Evolutionary conservation across 2,113 vertebrate genomes (phyloP), one percentile per base, ranked within the genome.

Genomic region (Corapipo altera): DNA sequence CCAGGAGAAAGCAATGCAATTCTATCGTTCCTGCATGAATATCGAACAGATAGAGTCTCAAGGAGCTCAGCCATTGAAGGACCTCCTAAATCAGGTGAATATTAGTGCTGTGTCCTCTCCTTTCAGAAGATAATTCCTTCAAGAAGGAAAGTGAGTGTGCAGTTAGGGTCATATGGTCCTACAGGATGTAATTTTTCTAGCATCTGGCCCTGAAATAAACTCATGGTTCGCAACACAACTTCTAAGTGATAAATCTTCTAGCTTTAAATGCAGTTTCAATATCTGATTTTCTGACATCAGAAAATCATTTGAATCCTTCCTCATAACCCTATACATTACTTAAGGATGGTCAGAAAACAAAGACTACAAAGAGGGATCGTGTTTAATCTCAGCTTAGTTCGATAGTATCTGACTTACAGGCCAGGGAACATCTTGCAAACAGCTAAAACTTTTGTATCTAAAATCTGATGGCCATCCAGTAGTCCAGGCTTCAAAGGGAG

Each of bases 21-120:
- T 99, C 97, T 99, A 99, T 94, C 95, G 7, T 22, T 98, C 98
- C 84, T 99, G 99, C 91, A 98, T 99, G 98, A 97, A 99, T 90
- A 98, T 95, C 5, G 84, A 80, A 67, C 95, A 55, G 69, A 98
- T 98, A 93, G 98, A 99, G 51, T 97, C 91, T 1, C 96, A 95
- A 65, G 99, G 98, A 67, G 86, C 89, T 69, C 97, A 98, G 61
- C 98, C 98, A 21, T 95, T 99, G 94, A 98, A 98, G 83, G 80
- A 97, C 54, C 95, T 99, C 92, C 97, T 99, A 80, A 97, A 98
- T 85, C 97, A 98, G 98, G 99, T 99, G 91, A 98, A 95, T 54
- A 6, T 44, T 80, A 62, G 19, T 59, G 58, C 44, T 75, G 8
- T 81, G 69, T 84, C 12, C 23, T 84, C 19, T 83, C 5, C 46